phyloP scores from a whole-genome alignment of 1,140 invertebrate species.

The Philopotamus ludificatus region DNA sequence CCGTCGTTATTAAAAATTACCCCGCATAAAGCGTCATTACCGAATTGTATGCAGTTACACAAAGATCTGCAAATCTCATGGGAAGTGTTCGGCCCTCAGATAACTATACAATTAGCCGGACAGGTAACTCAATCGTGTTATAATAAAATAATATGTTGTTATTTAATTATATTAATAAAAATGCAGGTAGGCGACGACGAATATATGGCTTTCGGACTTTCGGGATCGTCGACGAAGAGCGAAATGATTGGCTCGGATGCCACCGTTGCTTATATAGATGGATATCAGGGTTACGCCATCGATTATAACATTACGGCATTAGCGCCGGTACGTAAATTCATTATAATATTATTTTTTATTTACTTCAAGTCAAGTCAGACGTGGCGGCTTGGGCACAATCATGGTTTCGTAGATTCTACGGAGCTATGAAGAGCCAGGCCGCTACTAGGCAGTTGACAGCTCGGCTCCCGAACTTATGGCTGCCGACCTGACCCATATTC shows the following conservation, averaged over 20 bases:
- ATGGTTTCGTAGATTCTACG: too few relatives aligned
- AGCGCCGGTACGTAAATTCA: slow-evolving; percentile 64
- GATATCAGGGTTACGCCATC: slow-evolving; percentile 66
- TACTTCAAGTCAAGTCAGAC: too few relatives aligned
- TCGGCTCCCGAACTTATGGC: too few relatives aligned
- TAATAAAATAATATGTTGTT: neutral
- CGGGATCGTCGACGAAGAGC: slow-evolving; percentile 67
- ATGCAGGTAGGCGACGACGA: slow-evolving; percentile 65
- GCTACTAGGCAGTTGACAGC: too few relatives aligned
- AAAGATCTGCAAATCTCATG: slow-evolving; percentile 80
- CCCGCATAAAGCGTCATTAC: slow-evolving; percentile 54
- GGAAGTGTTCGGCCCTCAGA: slow-evolving; percentile 87
- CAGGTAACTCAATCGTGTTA: slow-evolving; percentile 61
- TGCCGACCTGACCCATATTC: too few relatives aligned
- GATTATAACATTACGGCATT: slow-evolving; percentile 87
- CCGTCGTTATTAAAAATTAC: slow-evolving; percentile 71
- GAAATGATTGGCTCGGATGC: slow-evolving; percentile 87
- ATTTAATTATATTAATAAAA: neutral
- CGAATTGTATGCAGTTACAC: slow-evolving; percentile 85
- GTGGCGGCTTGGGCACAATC: too few relatives aligned
- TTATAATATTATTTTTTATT: too few relatives aligned
- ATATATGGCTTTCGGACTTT: slow-evolving; percentile 86
- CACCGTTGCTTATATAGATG: slow-evolving; percentile 73
- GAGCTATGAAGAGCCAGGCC: too few relatives aligned
- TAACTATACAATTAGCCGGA: slow-evolving; percentile 85